Percentiles rank a stretch among this genome's conserved stretches.
Evolutionary conservation across 1,140 invertebrate genomes (phyloP).

Genomic region (Trachymyrmex septentrionalis): DNA sequence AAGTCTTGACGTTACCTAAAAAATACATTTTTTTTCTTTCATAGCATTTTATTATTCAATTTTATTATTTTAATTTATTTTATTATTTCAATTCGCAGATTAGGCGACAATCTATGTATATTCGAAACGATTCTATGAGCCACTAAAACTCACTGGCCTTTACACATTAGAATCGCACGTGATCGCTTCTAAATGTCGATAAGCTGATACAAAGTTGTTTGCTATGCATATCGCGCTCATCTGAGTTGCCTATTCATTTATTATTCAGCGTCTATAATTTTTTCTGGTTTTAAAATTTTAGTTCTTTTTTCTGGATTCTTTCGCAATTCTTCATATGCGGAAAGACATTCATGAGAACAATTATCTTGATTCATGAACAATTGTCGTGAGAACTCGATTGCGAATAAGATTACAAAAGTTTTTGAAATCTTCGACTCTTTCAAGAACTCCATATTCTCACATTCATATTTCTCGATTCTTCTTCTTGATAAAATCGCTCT

Average conservation of each 20-base stretch:
- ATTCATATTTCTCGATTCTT: background rate
- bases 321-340: background rate
- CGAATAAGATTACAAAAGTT: background rate
- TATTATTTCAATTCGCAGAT: background rate
- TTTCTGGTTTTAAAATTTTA: conserved; percentile 1
- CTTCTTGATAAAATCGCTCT: background rate
- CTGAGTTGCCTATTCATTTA: background rate
- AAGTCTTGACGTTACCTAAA: too few relatives aligned
- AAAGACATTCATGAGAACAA: background rate
- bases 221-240: background rate
- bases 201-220: background rate
- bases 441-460: background rate
- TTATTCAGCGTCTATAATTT: background rate
- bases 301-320: background rate
- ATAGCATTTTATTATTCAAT: too few relatives aligned
- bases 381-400: background rate
- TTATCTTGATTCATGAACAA: background rate
- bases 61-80: background rate
- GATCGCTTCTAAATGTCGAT: conserved; percentile 12
- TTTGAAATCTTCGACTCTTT: background rate
- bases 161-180: background rate
- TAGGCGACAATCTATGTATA: background rate
- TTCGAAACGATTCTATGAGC: background rate
- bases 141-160: background rate
- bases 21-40: too few relatives aligned